Evolutionary conservation across 2,797 vertebrate genomes (phyloP).

Genomic region (Xerus rutilus): DNA sequence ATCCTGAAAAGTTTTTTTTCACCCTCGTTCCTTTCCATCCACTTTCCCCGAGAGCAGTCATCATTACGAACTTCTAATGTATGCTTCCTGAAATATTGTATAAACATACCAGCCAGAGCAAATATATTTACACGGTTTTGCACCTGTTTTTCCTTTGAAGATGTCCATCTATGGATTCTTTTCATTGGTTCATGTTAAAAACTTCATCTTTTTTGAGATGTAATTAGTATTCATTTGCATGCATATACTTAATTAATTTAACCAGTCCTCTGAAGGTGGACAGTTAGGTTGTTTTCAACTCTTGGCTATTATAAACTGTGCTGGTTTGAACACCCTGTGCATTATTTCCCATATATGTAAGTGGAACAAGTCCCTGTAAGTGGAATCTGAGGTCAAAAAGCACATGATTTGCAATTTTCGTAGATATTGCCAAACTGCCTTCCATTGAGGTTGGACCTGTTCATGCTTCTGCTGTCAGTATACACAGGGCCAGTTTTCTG

Average conservation of each 20-base stretch:
- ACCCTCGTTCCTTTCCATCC: not conserved
- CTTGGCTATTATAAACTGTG: not conserved
- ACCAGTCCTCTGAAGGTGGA: not conserved
- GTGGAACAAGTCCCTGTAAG: not conserved
- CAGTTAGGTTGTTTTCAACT: not conserved
- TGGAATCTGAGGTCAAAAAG: not conserved
- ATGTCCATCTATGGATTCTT: not conserved
- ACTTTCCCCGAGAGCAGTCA: not conserved
- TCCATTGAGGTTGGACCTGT: not conserved
- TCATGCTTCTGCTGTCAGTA: fast-evolving
- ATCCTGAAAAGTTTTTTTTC: not conserved
- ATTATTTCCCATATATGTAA: not conserved
- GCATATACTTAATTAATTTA: not conserved
- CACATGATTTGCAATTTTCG: not conserved
- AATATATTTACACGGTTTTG: not conserved
- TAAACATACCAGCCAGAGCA: not conserved
- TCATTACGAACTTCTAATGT: not conserved
- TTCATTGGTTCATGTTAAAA: not conserved
- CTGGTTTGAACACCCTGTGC: not conserved
- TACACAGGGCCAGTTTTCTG: not conserved
- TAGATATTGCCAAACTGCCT: not conserved
- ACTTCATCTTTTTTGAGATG: not conserved
- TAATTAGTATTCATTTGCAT: not conserved
- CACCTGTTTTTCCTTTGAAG: not conserved
- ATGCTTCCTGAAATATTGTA: not conserved